Conservation (phyloP, 2,888 invertebrate genomes). For the Agrochola litura region DNA sequence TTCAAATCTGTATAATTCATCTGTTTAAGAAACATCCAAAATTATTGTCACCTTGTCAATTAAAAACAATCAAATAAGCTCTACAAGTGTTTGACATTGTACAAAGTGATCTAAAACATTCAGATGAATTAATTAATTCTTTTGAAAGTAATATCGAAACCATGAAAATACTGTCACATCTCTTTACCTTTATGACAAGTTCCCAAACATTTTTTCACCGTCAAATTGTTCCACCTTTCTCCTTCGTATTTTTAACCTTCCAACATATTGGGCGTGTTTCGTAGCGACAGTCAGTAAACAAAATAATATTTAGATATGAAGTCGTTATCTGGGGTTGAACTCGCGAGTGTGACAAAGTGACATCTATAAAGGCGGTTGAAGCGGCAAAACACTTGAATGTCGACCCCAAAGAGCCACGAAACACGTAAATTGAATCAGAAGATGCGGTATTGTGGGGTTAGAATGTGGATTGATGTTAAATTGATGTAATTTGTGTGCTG, state of each 20-base stretch:
- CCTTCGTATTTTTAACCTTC: constrained; percentile 28
- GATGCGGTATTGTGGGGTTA: constrained; percentile 59
- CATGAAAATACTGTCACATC: background rate
- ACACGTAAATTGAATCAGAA: constrained; percentile 62
- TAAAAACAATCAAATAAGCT: background rate
- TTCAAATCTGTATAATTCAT: background rate
- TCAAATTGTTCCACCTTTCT: constrained; percentile 3
- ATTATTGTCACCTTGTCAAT: background rate
- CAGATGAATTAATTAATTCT: background rate
- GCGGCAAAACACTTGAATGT: constrained; percentile 83
- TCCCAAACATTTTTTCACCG: background rate
- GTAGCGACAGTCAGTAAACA: constrained; percentile 70
- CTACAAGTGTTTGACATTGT: too few relatives aligned
- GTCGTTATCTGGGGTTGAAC: constrained; percentile 81
- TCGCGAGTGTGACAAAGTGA: constrained; percentile 84
- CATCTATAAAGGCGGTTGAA: constrained; percentile 84
- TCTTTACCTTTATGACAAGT: background rate
- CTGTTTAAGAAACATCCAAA: background rate
- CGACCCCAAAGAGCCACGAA: constrained; percentile 76
- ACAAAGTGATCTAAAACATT: too few relatives aligned
- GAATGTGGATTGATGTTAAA: constrained; percentile 12
- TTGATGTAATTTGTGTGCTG: constrained; percentile 14
- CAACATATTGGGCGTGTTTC: constrained; percentile 56
- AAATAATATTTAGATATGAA: constrained; percentile 77
- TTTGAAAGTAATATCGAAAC: background rate